Percentiles rank a stretch among this genome's conserved stretches.
Conservation (phyloP, 2,113 vertebrate genomes). For the Hepsetus odoe region DNA sequence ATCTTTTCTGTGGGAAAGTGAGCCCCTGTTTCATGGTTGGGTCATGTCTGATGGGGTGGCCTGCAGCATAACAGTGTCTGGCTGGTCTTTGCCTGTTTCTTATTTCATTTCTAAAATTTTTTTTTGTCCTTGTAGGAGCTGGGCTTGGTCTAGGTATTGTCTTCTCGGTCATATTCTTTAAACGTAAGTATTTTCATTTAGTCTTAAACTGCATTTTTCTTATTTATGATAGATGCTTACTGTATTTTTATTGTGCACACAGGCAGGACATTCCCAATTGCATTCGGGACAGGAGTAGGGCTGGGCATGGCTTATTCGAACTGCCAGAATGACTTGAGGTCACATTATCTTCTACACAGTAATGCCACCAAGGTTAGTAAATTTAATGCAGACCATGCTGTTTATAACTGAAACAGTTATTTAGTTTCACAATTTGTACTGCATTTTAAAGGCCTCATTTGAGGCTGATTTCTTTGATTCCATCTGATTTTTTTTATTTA, state of each 20-base stretch:
- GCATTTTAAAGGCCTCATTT: not conserved
- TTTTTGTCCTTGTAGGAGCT: constrained; percentile 76
- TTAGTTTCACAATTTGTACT: not conserved
- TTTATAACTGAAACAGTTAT: not conserved
- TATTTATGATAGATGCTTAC: not conserved
- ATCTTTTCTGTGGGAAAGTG: constrained; percentile 6
- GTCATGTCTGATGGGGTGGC: no score
- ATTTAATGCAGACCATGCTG: not conserved
- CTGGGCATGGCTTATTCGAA: constrained; percentile 97
- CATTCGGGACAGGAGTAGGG: constrained; percentile 85
- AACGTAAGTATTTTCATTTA: constrained; percentile 82
- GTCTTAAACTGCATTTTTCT: not conserved
- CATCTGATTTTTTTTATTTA: no score
- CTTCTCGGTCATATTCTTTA: constrained; percentile 96
- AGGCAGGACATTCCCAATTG: constrained; percentile 92
- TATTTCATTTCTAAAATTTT: not conserved
- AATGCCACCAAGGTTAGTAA: constrained; percentile 82
- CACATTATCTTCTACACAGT: constrained; percentile 86
- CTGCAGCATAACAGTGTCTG: not conserved
- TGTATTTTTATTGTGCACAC: constrained; percentile 20
- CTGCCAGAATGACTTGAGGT: constrained; percentile 92
- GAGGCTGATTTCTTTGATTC: not conserved
- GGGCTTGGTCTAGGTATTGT: constrained; percentile 93
- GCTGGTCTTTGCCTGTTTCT: not conserved
- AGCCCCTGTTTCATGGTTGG: not conserved